Conservation (phyloP, 2,113 vertebrate genomes). For the Cygnus atratus region DNA sequence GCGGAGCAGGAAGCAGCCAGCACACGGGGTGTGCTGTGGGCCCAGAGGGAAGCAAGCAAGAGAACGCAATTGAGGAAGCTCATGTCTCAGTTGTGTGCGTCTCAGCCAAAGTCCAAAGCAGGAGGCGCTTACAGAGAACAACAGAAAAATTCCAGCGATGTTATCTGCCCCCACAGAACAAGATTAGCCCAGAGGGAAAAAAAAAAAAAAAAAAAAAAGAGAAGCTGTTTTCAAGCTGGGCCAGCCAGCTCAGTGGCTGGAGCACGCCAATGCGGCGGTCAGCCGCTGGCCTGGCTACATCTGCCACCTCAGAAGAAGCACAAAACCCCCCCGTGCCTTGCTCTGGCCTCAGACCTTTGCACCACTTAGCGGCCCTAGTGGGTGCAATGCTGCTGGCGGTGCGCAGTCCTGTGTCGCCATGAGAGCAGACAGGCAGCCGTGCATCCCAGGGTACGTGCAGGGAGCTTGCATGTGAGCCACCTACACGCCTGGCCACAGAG, state of each 20-base stretch:
- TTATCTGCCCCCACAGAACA: slow-evolving; percentile 49
- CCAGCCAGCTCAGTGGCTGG: not conserved
- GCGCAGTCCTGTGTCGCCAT: fast-evolving
- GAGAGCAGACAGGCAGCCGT: not conserved
- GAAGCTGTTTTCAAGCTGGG: slow-evolving; percentile 44
- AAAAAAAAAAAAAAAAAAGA: not conserved
- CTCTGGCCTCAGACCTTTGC: not conserved
- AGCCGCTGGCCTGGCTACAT: not conserved
- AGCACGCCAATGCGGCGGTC: not conserved
- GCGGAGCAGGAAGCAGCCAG: not conserved
- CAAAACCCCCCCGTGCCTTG: not conserved
- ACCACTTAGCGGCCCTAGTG: not conserved
- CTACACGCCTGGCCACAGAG: fast-evolving
- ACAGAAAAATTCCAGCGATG: slow-evolving; percentile 62
- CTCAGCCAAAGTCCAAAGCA: slow-evolving; percentile 52
- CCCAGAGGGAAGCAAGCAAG: slow-evolving; percentile 32
- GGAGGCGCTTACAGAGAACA: slow-evolving; percentile 46
- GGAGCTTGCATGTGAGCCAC: not conserved
- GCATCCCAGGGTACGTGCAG: fast-evolving
- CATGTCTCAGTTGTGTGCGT: not conserved
- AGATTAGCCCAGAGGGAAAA: slow-evolving; percentile 23
- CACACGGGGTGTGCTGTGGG: not conserved
- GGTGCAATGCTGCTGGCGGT: not conserved
- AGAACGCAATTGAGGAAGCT: slow-evolving; percentile 59
- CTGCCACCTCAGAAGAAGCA: not conserved